Conservation (phyloP, 2,888 invertebrate genomes). For the Polydrusus pterygomalis region DNA sequence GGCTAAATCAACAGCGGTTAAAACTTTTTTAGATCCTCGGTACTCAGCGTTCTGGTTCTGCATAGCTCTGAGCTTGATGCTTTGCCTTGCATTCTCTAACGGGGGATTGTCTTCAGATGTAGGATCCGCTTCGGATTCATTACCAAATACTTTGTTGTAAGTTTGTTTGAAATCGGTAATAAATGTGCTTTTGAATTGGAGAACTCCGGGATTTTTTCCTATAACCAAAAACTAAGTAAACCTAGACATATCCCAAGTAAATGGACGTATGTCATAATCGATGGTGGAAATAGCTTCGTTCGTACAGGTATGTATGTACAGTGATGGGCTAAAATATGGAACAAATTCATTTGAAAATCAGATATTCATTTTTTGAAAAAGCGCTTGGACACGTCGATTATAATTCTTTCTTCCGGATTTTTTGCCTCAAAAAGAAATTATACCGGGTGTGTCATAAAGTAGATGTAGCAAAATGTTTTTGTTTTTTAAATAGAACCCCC, state of each 20-base stretch:
- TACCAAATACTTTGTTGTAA: slow-evolving; percentile 32
- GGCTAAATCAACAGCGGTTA: slow-evolving; percentile 52
- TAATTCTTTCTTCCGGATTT: no score
- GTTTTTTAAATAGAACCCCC: no score
- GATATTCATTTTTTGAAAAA: no score
- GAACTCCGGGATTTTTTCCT: slow-evolving; percentile 52
- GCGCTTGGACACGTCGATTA: no score
- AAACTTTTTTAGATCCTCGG: slow-evolving; percentile 55
- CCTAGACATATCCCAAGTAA: neutral
- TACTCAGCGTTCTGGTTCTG: slow-evolving; percentile 58
- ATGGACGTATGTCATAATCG: no score
- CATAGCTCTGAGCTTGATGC: slow-evolving; percentile 56
- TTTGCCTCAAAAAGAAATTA: no score
- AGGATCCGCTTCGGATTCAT: neutral
- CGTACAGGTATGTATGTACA: no score
- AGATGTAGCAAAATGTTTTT: no score
- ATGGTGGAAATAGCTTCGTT: no score
- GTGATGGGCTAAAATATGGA: no score
- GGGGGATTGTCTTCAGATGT: neutral
- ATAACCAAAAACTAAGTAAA: slow-evolving; percentile 9
- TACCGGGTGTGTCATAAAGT: no score
- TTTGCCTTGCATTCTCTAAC: slow-evolving; percentile 12
- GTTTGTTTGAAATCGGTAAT: slow-evolving; percentile 53
- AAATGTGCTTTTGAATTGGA: slow-evolving; percentile 56
- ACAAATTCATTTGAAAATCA: no score